Evolutionary conservation across 1,140 invertebrate species (phyloP).

Genomic region (Meloidogyne exigua): DNA sequence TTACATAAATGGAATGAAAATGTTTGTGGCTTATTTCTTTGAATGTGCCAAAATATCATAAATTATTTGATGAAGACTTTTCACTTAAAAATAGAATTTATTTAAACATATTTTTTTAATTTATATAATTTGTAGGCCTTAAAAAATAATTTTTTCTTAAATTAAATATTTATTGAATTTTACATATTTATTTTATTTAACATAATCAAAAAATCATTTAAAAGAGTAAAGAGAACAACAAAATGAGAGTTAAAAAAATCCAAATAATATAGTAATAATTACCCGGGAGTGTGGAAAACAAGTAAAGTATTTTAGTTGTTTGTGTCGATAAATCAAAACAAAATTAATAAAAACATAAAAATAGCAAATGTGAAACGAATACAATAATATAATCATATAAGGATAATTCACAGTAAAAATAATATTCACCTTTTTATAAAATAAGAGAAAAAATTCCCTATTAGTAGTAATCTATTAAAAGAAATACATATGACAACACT

Average conservation of each 20-base stretch:
- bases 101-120: not conserved
- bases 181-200: not conserved
- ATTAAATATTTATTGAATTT: no score
- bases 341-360: slow-evolving; percentile 17
- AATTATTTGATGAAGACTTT: not conserved
- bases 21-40: slow-evolving; percentile 45
- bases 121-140: not conserved
- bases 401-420: no score
- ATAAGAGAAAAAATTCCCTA: no score
- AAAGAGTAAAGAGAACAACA: not conserved
- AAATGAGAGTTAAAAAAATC: slow-evolving; percentile 3
- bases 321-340: not conserved
- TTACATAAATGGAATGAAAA: slow-evolving; percentile 49
- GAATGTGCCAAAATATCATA: slow-evolving; percentile 42
- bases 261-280: slow-evolving; percentile 6
- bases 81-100: not conserved
- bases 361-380: slow-evolving; percentile 5
- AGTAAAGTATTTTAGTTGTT: not conserved
- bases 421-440: no score
- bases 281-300: not conserved
- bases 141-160: no score
- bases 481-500: no score
- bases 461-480: no score
- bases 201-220: not conserved
- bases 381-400: no score